Evolutionary conservation across 2,888 invertebrate genomes (phyloP).

Genomic region (Latrodectus hesperus): DNA sequence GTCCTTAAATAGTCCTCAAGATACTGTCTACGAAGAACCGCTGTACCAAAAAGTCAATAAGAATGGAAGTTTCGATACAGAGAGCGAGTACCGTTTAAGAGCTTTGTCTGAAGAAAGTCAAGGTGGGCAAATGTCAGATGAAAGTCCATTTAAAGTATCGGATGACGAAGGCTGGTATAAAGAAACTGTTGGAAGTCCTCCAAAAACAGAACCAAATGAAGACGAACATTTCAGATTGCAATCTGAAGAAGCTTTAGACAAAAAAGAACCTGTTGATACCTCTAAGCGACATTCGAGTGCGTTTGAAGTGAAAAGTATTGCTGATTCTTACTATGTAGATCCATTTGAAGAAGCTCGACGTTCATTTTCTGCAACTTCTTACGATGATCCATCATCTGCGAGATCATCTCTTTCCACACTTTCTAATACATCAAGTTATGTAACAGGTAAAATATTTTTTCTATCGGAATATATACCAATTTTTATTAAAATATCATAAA

Average conservation of each 20-base stretch:
- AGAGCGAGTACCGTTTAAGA: not conserved
- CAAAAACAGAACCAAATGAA: not conserved
- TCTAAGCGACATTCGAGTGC: not conserved
- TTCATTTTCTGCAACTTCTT: constrained; percentile 13
- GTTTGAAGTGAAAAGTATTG: not conserved
- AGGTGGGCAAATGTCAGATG: not conserved
- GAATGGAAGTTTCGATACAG: not conserved
- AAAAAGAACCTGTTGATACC: not conserved
- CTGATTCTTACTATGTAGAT: constrained; percentile 18
- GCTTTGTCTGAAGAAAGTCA: not conserved
- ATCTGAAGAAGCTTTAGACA: not conserved
- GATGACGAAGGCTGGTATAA: not conserved
- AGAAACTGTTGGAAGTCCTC: not conserved
- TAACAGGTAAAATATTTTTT: constrained; percentile 39
- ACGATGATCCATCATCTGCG: constrained; percentile 21
- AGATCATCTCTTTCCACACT: constrained; percentile 49
- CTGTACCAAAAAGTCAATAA: not conserved
- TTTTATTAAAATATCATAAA: not conserved
- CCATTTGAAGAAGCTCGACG: constrained; percentile 16
- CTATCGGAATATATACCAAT: not conserved
- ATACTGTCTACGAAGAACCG: too few relatives aligned
- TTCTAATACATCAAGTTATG: constrained; percentile 55
- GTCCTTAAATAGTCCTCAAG: too few relatives aligned
- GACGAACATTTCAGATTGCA: not conserved
- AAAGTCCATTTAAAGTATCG: not conserved